Evolutionary conservation across 1,140 invertebrate genomes (phyloP), one percentile per base, ranked within the genome.

Genomic region (Pollicipes pollicipes): DNA sequence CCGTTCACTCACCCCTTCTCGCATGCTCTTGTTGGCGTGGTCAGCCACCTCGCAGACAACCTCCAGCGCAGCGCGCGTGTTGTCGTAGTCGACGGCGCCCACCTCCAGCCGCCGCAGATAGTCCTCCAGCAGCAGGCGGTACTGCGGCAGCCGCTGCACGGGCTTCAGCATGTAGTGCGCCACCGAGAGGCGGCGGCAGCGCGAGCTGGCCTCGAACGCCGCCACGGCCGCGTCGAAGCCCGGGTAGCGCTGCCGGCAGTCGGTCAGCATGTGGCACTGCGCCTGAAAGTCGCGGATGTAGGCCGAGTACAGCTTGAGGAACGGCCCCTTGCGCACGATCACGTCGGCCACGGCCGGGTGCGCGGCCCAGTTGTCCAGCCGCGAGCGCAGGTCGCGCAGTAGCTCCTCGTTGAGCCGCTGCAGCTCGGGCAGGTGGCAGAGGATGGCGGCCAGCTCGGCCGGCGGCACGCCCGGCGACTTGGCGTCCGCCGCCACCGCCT

Each of bases 121-220:
- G 76, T 86, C 83, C 78, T 87, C 84, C 10, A 90, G 77, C 0
- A 90, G 78, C 1, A 90, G 77, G 74, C 84, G 83, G 76, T 89
- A 89, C 76, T 85, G 82, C 3, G 88, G 87, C 73, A 89, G 84
- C 76, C 88, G 80, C 76, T 90, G 88, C 72, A 90, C 85, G 1
- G 88, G 88, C 79, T 88, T 89, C 31, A 90, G 78, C 87, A 90
- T 88, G 74, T 87, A 88, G 80, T 89, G 87, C 63, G 84, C 84
- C 24, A 90, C 72, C 0, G 84, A 81, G 28, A 90, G 78, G 75
- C 84, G 86, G 66, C 83, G 82, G 77, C 88, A 89, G 37, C 83
- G 77, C 0, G 85, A 82, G 35, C 81, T 79, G 70, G 83, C 83
- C 79, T 90, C 87, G 81, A 89, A 89, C 67, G 86, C 83, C 74